Conservation (phyloP, 2,797 vertebrate species). For the Neosalanx taihuensis region DNA sequence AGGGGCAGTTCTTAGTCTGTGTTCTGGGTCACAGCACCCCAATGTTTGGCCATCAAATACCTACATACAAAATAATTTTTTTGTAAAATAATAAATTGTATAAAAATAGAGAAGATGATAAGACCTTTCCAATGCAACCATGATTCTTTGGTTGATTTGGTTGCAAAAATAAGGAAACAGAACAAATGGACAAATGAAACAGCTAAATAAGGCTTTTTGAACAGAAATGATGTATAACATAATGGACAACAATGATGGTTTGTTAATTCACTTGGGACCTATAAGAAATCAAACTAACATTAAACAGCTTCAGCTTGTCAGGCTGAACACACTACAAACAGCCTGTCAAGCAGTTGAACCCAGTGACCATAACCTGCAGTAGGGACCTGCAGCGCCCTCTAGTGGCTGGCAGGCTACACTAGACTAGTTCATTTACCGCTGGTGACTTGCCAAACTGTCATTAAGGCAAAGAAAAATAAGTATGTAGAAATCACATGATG, state of each 20-base stretch:
- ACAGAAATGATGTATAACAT: not conserved
- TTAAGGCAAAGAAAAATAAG: not conserved
- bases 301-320: not conserved
- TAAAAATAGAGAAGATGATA: not conserved
- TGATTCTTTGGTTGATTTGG: constrained; percentile 12
- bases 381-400: not conserved
- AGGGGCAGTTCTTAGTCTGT: not conserved
- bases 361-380: not conserved
- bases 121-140: constrained; percentile 7
- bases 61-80: not conserved
- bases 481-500: not conserved
- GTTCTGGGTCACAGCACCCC: not conserved
- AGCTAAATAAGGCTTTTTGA: constrained; percentile 9
- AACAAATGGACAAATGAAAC: not conserved
- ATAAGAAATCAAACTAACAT: not conserved
- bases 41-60: not conserved
- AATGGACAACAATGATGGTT: not conserved
- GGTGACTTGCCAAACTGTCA: not conserved
- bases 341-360: constrained; percentile 3
- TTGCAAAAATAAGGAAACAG: not conserved
- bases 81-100: not conserved
- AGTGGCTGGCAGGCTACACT: not conserved
- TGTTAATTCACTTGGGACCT: not conserved
- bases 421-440: not conserved
- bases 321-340: not conserved